Base-by-base conservation (phyloP, 2,888 invertebrate genomes). In the Amaurobius ferox region DNA sequence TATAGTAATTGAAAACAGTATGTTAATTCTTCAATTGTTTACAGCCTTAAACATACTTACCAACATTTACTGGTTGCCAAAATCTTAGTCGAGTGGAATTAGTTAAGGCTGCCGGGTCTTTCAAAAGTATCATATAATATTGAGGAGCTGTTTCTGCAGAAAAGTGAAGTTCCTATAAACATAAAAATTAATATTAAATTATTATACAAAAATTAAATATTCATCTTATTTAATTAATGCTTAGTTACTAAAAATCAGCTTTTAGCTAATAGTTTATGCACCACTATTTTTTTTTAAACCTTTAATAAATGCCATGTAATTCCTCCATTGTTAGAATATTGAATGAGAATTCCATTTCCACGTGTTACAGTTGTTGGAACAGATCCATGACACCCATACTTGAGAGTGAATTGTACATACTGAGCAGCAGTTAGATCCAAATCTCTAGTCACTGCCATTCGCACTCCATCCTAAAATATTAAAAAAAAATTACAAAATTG, bases 241-340 rank as follows among this genome's bases (percentile, higher is more conserved):
- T n/a, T n/a, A n/a, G n/a, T n/a, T n/a, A n/a, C n/a, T n/a, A n/a
- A n/a, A n/a, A n/a, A n/a, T n/a, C n/a, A n/a, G n/a, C n/a, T n/a
- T n/a, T n/a, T n/a, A n/a, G n/a, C n/a, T n/a, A n/a, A n/a, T n/a
- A n/a, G n/a, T n/a, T n/a, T n/a, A n/a, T n/a, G n/a, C n/a, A n/a
- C n/a, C n/a, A n/a, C n/a, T n/a, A n/a, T n/a, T n/a, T n/a, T n/a
- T n/a, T n/a, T n/a, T n/a, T n/a, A 87, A 76, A 92, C 91, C 87
- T 91, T 90, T 28, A 92, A 81, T 0, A 91, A 89, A 78, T 91
- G 89, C 92, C 92, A 92, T 0, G 90, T 89, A 39, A 92, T 91
- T 3, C 92, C 92, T 0, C 92, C 92, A 89, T 92, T 91, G 67
- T 86, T 91, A 0, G 92, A 92, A 86, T 91, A 92, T 89, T 92